Evolutionary conservation across 2,888 invertebrate genomes (phyloP).

Genomic region (Odontocerum albicorne): DNA sequence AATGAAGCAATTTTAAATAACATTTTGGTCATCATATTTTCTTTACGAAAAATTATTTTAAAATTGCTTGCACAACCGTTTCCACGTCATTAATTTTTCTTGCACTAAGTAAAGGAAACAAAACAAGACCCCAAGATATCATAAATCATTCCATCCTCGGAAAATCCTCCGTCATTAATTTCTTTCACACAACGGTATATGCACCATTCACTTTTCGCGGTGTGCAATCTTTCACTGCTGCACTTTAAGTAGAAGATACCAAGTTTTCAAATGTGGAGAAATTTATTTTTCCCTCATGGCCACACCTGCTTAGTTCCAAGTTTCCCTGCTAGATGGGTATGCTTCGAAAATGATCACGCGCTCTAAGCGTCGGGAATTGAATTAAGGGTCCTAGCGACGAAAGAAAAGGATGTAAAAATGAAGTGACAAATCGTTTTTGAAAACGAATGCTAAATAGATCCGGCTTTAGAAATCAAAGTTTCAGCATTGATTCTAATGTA

Average conservation of each 20-base stretch:
- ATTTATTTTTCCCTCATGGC: constrained; percentile 6
- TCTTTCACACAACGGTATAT: constrained; percentile 7
- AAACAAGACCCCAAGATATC: not conserved
- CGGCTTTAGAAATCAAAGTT: no score
- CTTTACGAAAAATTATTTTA: no score
- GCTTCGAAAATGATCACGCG: constrained; percentile 6
- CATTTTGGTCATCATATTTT: no score
- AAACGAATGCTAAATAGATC: no score
- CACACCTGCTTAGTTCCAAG: constrained; percentile 7
- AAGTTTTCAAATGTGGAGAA: constrained; percentile 4
- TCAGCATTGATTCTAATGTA: no score
- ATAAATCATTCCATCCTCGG: constrained; percentile 9
- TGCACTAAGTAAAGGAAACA: constrained; percentile 1
- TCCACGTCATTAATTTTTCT: not conserved
- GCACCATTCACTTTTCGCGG: constrained; percentile 5
- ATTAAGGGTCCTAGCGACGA: constrained; percentile 5
- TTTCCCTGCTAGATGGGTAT: constrained; percentile 2
- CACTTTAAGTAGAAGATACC: not conserved
- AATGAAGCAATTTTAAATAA: no score
- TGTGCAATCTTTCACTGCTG: constrained; percentile 9
- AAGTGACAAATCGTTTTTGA: no score
- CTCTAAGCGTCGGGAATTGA: constrained; percentile 9
- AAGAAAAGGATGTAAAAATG: no score
- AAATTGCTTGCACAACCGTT: no score
- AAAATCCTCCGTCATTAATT: constrained; percentile 12